A percentile compares a stretch with the other conserved stretches of the same genome.
Conservation (phyloP, 2,888 invertebrate genomes). For the Habrosyne pyritoides region DNA sequence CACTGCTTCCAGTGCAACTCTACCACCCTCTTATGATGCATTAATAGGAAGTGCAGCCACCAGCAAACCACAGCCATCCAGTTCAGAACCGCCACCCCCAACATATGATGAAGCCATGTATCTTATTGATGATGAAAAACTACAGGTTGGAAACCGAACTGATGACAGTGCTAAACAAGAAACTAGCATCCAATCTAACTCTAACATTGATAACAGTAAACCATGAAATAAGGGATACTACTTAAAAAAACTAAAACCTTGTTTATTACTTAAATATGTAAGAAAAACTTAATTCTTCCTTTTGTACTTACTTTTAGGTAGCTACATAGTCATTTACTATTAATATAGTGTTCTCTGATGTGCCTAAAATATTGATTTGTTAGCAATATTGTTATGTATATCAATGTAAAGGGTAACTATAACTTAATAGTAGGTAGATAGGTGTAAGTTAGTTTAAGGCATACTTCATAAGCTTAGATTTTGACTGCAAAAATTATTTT, state of each 20-base stretch:
- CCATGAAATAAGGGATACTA: slow-evolving; percentile 54
- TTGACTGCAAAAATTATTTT: background rate
- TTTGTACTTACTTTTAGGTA: slow-evolving; percentile 73
- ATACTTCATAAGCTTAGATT: background rate
- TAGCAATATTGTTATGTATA: slow-evolving; percentile 59
- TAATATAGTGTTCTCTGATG: slow-evolving; percentile 70
- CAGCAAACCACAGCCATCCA: slow-evolving; percentile 73
- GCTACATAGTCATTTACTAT: slow-evolving; percentile 54
- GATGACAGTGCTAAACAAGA: slow-evolving; percentile 69
- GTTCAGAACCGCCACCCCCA: slow-evolving; percentile 84
- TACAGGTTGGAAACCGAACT: slow-evolving; percentile 52
- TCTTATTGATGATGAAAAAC: slow-evolving; percentile 76
- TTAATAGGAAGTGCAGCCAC: slow-evolving; percentile 72
- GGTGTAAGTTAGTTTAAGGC: slow-evolving; percentile 7
- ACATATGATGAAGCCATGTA: slow-evolving; percentile 86
- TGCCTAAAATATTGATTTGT: slow-evolving; percentile 76
- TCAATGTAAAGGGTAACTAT: slow-evolving; percentile 20
- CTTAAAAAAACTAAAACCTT: slow-evolving; percentile 33
- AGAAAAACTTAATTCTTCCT: slow-evolving; percentile 73
- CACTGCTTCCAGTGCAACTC: slow-evolving; percentile 83
- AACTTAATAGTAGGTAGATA: slow-evolving; percentile 9
- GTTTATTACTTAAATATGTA: slow-evolving; percentile 52
- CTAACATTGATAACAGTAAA: slow-evolving; percentile 61
- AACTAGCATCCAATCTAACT: slow-evolving; percentile 59
- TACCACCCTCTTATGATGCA: slow-evolving; percentile 86